phyloP scores from a whole-genome alignment of 2,888 invertebrate genomes.

The Mimachlamys varia region DNA sequence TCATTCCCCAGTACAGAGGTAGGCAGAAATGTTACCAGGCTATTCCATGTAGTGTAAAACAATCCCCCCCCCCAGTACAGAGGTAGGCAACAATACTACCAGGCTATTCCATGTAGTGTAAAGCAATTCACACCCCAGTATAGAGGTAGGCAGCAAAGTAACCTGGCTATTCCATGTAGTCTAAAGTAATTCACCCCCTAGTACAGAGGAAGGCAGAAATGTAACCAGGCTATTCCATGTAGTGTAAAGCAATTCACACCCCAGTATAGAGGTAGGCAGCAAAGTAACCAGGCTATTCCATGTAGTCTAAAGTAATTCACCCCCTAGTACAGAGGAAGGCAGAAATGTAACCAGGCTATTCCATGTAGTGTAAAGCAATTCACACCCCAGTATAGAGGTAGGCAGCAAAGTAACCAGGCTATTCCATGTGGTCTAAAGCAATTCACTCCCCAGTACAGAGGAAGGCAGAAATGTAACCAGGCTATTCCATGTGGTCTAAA shows the following conservation, averaged over 20 bases:
- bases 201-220: too few species aligned
- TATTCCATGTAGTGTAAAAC: constrained; percentile 94
- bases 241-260: constrained; percentile 96
- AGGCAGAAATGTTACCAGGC: too few species aligned
- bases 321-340: constrained; percentile 97
- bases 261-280: constrained; percentile 97
- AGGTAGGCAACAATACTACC: too few species aligned
- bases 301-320: constrained; percentile 94
- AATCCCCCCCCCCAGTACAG: constrained; percentile 97
- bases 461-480: too few species aligned
- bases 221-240: constrained; percentile 95
- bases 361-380: constrained; percentile 94
- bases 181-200: constrained; percentile 96
- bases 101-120: constrained; percentile 95
- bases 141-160: too few species aligned
- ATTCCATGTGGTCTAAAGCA: constrained; percentile 94
- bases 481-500: constrained; percentile 95
- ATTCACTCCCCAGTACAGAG: constrained; percentile 97
- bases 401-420: too few species aligned
- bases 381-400: constrained; percentile 97
- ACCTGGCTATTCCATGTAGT: constrained; percentile 95
- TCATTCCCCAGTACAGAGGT: constrained; percentile 98
- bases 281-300: constrained; percentile 97
- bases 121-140: constrained; percentile 96
- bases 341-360: constrained; percentile 97